Evolutionary conservation across 2,888 invertebrate genomes (phyloP), one percentile per base, ranked within the genome.

Genomic region (Athripsodes cinereus): DNA sequence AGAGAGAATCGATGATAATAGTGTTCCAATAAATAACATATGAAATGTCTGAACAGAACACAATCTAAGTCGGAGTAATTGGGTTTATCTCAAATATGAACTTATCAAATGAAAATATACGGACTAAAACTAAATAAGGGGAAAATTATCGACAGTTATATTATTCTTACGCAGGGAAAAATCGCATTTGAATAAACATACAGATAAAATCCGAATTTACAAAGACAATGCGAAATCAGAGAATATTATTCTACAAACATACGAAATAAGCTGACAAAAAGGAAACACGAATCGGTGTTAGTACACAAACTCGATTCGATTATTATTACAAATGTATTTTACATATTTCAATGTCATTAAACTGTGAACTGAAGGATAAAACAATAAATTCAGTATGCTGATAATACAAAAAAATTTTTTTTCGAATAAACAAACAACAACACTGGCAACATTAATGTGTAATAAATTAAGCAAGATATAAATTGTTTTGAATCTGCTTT

Each of bases 21-120:
- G 13, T 22, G 26, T 40, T 40, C 16, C 56, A 52, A 55, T 56
- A 55, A 59, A 53, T 56, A 59, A 59, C 56, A 53, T 31, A 56
- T 50, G 35, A 46, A 49, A 49, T 16, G 40, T 40, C 51, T 51
- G 20, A 22, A n/a, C 50, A 48, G 44, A 48, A 55, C 55, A 52
- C 55, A 59, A 59, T 59, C 59, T 47, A 48, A 59, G 31, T 47
- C 40, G 51, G 52, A 55, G 46, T 21, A 55, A 21, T 54, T 20
- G 51, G 34, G 47, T 31, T 40, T 40, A 49, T 40, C 51, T 40
- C 31, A 35, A 8, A 20, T 53, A 53, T 20, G 55, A 34, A 49
- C n/a, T n/a, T n/a, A n/a, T n/a, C n/a, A n/a, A n/a, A n/a, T n/a
- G n/a, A n/a, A n/a, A n/a, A n/a, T n/a, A n/a, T n/a, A n/a, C n/a